Evolutionary conservation across 2,113 vertebrate genomes (phyloP).

Genomic region (Vulpes lagopus): DNA sequence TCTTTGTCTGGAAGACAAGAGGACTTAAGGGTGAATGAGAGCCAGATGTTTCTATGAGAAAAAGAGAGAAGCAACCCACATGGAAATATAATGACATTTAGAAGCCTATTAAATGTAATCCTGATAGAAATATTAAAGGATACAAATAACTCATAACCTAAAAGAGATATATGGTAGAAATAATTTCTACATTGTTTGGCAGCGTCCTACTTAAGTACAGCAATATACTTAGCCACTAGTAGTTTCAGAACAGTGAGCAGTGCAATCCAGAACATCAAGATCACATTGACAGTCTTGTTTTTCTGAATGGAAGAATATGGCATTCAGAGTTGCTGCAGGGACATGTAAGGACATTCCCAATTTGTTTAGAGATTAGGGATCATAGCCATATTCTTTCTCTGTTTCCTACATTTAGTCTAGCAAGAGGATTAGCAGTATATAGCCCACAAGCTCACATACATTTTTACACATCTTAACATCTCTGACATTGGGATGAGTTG

Average conservation of each 20-base stretch:
- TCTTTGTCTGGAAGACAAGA: constrained; percentile 27
- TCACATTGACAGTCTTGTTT: neutral
- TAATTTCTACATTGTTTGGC: neutral
- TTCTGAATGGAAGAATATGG: neutral
- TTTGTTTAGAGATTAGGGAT: constrained; percentile 6
- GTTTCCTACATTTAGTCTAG: neutral
- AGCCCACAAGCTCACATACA: neutral
- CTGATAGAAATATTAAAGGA: neutral
- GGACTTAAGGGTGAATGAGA: neutral
- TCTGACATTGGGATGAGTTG: neutral
- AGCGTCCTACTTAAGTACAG: constrained; percentile 12
- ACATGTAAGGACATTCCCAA: neutral
- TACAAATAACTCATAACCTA: constrained; percentile 35
- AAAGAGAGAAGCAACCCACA: neutral
- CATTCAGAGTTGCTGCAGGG: neutral
- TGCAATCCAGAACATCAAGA: neutral
- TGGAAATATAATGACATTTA: constrained; percentile 45
- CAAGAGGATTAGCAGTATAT: constrained; percentile 32
- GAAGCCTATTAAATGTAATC: neutral
- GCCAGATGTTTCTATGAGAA: neutral
- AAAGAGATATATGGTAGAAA: neutral
- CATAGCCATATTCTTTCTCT: neutral
- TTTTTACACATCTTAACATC: neutral
- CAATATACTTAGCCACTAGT: neutral
- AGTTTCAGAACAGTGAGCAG: constrained; percentile 36